Conservation (phyloP, 2,888 invertebrate genomes). For the Drosophila pseudotakahashii region DNA sequence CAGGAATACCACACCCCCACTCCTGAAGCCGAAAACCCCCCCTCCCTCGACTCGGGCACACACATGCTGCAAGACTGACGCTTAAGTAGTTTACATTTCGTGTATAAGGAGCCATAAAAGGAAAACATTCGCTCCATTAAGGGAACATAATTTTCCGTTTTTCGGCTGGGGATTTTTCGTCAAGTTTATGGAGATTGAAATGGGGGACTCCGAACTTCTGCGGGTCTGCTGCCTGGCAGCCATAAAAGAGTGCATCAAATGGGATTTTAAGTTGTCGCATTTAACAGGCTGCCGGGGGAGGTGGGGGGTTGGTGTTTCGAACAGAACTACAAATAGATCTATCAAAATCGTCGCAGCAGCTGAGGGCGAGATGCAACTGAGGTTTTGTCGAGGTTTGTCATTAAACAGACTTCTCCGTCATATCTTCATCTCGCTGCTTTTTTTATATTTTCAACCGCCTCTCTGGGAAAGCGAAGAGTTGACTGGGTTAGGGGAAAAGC, state of each 20-base stretch:
- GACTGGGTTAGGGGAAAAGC: slow-evolving; percentile 58
- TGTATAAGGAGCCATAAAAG: slow-evolving; percentile 72
- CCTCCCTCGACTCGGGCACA: slow-evolving; percentile 23
- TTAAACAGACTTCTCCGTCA: slow-evolving; percentile 51
- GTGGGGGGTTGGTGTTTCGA: background rate
- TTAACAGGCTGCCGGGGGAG: slow-evolving; percentile 65
- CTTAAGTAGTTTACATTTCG: slow-evolving; percentile 83
- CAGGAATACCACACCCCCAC: slow-evolving; percentile 2
- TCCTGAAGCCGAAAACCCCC: background rate
- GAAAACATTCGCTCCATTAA: slow-evolving; percentile 80
- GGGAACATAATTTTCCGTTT: slow-evolving; percentile 80
- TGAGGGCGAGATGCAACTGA: slow-evolving; percentile 26
- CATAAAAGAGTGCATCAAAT: slow-evolving; percentile 81
- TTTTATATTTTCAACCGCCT: slow-evolving; percentile 21
- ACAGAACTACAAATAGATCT: slow-evolving; percentile 77
- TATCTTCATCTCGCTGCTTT: slow-evolving; percentile 6
- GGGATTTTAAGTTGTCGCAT: slow-evolving; percentile 81
- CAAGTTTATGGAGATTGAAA: slow-evolving; percentile 81
- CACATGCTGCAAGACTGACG: slow-evolving; percentile 53
- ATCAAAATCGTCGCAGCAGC: slow-evolving; percentile 69
- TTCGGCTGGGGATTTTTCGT: slow-evolving; percentile 72
- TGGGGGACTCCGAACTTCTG: slow-evolving; percentile 48
- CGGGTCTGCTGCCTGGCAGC: slow-evolving; percentile 47
- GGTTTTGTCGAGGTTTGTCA: slow-evolving; percentile 59
- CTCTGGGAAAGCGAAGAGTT: slow-evolving; percentile 6